Evolutionary conservation across 2,113 vertebrate genomes (phyloP).

Genomic region (Megaptera novaeangliae): DNA sequence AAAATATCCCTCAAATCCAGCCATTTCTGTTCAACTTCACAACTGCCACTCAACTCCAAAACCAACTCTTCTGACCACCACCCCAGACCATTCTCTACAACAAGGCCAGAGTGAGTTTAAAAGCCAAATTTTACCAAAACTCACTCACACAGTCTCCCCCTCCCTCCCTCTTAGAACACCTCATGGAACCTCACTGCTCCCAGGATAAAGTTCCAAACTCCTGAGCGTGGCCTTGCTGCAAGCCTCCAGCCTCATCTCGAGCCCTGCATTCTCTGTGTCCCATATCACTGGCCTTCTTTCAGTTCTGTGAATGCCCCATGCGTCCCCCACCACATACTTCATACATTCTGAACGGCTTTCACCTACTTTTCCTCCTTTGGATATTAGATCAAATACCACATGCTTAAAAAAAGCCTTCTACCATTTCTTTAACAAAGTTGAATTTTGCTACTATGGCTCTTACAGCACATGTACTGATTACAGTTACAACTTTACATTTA

Average conservation of each 20-base stretch:
- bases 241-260: not conserved
- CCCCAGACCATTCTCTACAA: not conserved
- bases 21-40: not conserved
- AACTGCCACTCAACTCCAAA: not conserved
- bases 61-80: not conserved
- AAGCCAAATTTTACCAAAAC: not conserved
- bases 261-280: not conserved
- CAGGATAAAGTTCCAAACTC: not conserved
- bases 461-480: not conserved
- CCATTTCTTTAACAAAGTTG: not conserved
- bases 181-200: not conserved
- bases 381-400: not conserved
- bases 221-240: not conserved
- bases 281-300: not conserved
- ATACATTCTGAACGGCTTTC: not conserved
- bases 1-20: not conserved
- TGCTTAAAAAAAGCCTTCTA: not conserved
- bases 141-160: not conserved
- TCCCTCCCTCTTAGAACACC: not conserved
- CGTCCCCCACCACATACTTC: not conserved
- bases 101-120: not conserved
- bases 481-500: not conserved
- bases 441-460: not conserved
- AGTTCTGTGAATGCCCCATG: not conserved
- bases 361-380: not conserved